Conservation (phyloP, 2,113 vertebrate species). For the Malurus alboscapulatus region DNA sequence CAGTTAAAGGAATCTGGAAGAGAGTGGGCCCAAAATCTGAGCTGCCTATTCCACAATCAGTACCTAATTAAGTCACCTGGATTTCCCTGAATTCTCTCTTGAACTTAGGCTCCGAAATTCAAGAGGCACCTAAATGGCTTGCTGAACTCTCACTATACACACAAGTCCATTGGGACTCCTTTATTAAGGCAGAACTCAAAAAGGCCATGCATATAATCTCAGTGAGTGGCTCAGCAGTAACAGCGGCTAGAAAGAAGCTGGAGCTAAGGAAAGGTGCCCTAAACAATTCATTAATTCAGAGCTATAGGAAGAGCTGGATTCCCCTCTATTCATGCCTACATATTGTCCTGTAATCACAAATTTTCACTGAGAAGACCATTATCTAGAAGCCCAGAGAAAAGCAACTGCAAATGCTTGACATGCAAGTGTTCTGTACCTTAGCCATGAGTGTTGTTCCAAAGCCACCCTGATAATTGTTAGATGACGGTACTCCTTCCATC, state of each 20-base stretch:
- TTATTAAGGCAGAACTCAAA: not conserved
- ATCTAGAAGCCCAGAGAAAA: not conserved
- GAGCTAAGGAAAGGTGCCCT: not conserved
- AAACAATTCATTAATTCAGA: not conserved
- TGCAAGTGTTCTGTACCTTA: constrained; percentile 79
- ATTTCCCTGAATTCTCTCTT: not conserved
- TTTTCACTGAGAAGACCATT: not conserved
- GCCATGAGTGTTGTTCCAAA: constrained; percentile 96
- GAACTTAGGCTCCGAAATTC: not conserved
- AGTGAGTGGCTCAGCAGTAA: not conserved
- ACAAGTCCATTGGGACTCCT: not conserved
- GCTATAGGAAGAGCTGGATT: not conserved
- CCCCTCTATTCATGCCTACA: not conserved
- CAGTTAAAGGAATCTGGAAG: not conserved
- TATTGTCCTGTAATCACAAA: not conserved
- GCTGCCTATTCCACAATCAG: not conserved
- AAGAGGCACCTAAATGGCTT: not conserved
- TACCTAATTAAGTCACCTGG: not conserved
- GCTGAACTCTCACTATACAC: accelerated
- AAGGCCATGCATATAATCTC: not conserved
- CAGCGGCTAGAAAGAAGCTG: not conserved
- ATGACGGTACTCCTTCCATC: constrained; percentile 97
- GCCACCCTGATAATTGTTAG: constrained; percentile 96
- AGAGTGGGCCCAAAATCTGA: not conserved
- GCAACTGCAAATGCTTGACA: not conserved